Evolutionary conservation across 2,888 invertebrate species (phyloP), one percentile per base, ranked within the genome.

Genomic region (Drosophila falleni): DNA sequence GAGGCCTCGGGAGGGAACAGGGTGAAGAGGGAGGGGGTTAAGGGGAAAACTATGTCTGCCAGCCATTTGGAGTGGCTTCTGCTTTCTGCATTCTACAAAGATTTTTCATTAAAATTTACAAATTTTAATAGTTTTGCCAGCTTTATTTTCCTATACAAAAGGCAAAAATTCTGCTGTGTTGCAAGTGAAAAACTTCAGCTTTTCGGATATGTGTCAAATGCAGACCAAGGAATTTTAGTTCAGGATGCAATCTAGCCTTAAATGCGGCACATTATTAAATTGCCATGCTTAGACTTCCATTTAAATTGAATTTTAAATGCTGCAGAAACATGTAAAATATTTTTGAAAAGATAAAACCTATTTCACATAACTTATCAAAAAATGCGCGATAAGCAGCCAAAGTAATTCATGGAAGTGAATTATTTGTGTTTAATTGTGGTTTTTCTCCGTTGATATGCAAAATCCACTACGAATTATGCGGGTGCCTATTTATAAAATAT

Each of bases 21-120:
- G 2, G 19, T n/a, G 29, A 29, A 65, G 37, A 39, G 2, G 19
- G 16, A 11, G 16, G 47, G 16, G 16, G n/a, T 9, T 3, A 2
- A 1, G 13, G 39, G 19, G 23, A 37, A 10, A 37, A 44, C 26
- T 10, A 56, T 60, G 67, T 59, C 71, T 65, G 66, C 46, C 83
- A 71, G 61, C 26, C 35, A 37, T 65, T 82, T 80, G 78, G 89
- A 85, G 88, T 89, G 79, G 71, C 81, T 79, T 81, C 74, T 72
- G 72, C 81, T 78, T 82, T 74, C n/a, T 74, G 74, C 79, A 72
- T 80, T 76, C 75, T 70, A 64, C 63, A 47, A 41, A 79, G 80
- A 81, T 81, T 89, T 89, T 84, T 86, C 87, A 87, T 81, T 87
- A 84, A 83, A 88, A 87, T 80, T 76, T 74, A 79, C 77, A 74